Evolutionary conservation across 1,140 invertebrate genomes (phyloP), one percentile per base, ranked within the genome.

Genomic region (Phocides pigmalion): DNA sequence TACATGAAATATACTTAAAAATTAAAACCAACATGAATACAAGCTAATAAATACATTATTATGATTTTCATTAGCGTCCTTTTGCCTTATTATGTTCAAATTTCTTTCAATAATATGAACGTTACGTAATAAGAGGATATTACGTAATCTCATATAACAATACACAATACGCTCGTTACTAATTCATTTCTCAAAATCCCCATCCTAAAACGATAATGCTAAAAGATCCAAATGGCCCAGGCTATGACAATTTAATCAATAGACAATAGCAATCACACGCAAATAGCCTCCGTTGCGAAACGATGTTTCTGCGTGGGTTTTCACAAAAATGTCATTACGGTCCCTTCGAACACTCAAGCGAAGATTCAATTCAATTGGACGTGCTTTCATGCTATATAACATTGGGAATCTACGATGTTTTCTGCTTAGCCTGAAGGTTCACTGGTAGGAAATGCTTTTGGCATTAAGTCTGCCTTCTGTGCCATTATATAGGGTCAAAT

Each of bases 281-380:
- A 64, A 68, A 68, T 59, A 25, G 39, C 47, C 17, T 49, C 9
- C 54, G 53, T 49, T 63, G 37, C 35, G 53, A 62, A 66, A 71
- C 65, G 59, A 67, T 67, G 63, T 67, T 64, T 50, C 44, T 19
- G 37, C 12, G 50, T 20, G 28, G 50, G 59, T 28, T 47, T 58
- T 62, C 59, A 35, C 44, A 53, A 66, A 64, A 69, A 64, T 63
- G 61, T 39, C 49, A 72, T 69, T 72, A 62, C 61, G 22, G 64
- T 56, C 44, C 62, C 59, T 68, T 65, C 54, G 64, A 49, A 50
- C 32, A 41, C 28, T 62, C 44, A 22, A 58, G 25, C 28, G 47
- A 70, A 62, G 53, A 68, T 74, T 74, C 64, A 68, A 73, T 70
- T 56, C 64, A 65, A 73, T 66, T 49, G 62, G 37, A 70, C 46